Conservation (phyloP, 2,888 invertebrate genomes). For the Thalpophila matura region DNA sequence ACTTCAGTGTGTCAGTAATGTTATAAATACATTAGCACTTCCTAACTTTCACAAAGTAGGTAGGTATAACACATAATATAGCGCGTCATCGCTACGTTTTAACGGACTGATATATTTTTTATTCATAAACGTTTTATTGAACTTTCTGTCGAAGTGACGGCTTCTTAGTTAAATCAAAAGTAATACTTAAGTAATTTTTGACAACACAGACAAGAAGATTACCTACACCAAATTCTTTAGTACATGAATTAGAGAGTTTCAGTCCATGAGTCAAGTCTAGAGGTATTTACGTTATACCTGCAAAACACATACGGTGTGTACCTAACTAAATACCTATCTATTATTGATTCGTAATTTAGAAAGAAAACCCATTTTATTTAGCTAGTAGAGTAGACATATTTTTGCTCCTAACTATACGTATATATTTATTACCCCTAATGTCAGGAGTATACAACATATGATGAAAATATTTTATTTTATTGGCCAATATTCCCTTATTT, state of each 20-base stretch:
- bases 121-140: conserved; percentile 8
- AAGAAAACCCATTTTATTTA: not conserved
- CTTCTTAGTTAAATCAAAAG: not conserved
- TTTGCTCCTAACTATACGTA: not conserved
- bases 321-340: too few species aligned
- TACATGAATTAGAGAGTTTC: too few species aligned
- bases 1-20: conserved; percentile 21
- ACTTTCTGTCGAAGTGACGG: not conserved
- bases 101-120: conserved; percentile 27
- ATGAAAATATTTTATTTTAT: conserved; percentile 72
- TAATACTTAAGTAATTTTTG: too few species aligned
- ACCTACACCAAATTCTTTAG: too few species aligned
- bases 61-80: conserved; percentile 17
- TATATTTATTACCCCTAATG: conserved; percentile 45
- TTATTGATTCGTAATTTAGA: not conserved
- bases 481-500: conserved; percentile 69
- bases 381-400: not conserved
- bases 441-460: conserved; percentile 52
- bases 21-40: conserved; percentile 42
- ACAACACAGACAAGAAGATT: too few species aligned
- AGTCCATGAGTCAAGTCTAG: too few species aligned
- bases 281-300: too few species aligned
- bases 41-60: conserved; percentile 36
- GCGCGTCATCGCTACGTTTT: conserved; percentile 33
- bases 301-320: too few species aligned